Conservation (phyloP, 2,888 invertebrate species). For the Drosophila formosana region DNA sequence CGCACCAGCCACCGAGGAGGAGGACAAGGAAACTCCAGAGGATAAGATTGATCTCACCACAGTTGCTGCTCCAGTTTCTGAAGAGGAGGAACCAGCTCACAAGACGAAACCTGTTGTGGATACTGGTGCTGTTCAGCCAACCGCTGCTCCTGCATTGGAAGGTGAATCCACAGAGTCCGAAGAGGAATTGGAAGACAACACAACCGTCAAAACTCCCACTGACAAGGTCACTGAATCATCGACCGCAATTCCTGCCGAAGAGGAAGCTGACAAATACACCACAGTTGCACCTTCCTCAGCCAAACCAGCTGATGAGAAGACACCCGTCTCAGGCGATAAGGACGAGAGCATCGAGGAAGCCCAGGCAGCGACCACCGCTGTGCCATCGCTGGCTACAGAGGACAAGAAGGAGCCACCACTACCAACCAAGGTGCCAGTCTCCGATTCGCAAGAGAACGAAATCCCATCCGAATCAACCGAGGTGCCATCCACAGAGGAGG, state of each 20-base stretch:
- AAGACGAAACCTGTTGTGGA: constrained; percentile 36
- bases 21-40: constrained; percentile 34
- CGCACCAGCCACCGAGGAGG: constrained; percentile 28
- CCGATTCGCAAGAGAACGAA: constrained; percentile 16
- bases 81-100: constrained; percentile 23
- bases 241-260: constrained; percentile 34
- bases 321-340: constrained; percentile 32
- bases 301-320: constrained; percentile 45
- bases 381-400: constrained; percentile 14
- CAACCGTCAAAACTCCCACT: constrained; percentile 38
- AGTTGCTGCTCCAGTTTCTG: constrained; percentile 19
- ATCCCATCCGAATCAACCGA: constrained; percentile 37
- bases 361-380: constrained; percentile 17
- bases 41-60: constrained; percentile 38
- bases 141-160: constrained; percentile 35
- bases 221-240: constrained; percentile 46
- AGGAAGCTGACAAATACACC: constrained; percentile 37
- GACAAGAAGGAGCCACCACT: constrained; percentile 16
- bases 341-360: constrained; percentile 19
- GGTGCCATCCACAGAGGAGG: constrained; percentile 38
- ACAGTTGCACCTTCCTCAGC: constrained; percentile 44
- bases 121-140: constrained; percentile 23
- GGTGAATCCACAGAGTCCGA: constrained; percentile 57
- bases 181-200: constrained; percentile 41
- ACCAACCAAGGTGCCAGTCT: constrained; percentile 7